phyloP scores from a whole-genome alignment of 92 coral and sea anemone genomes.

The Nematostella vectensis region DNA sequence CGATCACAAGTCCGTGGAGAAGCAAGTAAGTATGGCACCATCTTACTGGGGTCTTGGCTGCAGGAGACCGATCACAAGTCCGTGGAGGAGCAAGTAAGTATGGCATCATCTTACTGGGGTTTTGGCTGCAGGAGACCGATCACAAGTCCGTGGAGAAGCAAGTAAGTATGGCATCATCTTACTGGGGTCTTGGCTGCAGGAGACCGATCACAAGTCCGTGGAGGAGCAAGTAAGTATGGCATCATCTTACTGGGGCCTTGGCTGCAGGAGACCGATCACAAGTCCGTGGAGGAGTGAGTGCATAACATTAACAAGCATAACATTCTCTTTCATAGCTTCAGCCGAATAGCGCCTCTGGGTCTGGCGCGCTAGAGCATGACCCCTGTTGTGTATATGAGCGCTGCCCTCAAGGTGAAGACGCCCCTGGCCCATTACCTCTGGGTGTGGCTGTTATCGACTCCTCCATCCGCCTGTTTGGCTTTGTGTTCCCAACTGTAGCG shows the following conservation, averaged over 20 bases:
- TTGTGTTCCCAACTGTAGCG: constrained; percentile 84
- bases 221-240: constrained; percentile 90
- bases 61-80: too few relatives aligned
- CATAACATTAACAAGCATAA: too few relatives aligned
- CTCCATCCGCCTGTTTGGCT: constrained; percentile 86
- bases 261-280: constrained; percentile 97
- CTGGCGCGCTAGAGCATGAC: constrained; percentile 97
- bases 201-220: too few relatives aligned
- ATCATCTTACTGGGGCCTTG: constrained; percentile 88
- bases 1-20: constrained; percentile 95
- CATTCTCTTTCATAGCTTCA: constrained; percentile 70
- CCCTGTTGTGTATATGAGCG: constrained; percentile 77
- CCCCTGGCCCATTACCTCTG: constrained; percentile 94
- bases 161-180: too few relatives aligned
- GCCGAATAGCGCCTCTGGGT: constrained; percentile 98
- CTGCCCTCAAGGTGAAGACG: constrained; percentile 84
- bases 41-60: too few relatives aligned
- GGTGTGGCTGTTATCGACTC: constrained; percentile 97
- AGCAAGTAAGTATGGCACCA: too few relatives aligned
- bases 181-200: too few relatives aligned
- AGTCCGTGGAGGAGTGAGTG: constrained; percentile 95
- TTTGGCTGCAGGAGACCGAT: too few relatives aligned
- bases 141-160: too few relatives aligned
- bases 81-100: too few relatives aligned
- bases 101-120: too few relatives aligned